Conservation (phyloP, 2,113 vertebrate genomes). For the Otis tarda region DNA sequence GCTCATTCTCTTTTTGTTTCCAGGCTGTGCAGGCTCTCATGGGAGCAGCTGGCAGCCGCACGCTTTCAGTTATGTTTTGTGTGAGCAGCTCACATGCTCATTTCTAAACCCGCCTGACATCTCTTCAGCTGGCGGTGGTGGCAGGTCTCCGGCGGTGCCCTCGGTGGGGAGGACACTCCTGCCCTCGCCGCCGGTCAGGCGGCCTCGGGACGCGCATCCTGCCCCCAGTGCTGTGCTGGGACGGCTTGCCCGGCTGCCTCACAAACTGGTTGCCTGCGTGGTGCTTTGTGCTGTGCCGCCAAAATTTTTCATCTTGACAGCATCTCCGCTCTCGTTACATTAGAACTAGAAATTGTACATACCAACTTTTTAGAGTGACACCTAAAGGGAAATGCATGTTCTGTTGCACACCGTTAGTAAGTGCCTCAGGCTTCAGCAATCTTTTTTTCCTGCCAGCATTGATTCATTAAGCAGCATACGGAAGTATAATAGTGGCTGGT, state of each 20-base stretch:
- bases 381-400: neutral
- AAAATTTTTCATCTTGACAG: neutral
- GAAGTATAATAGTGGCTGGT: neutral
- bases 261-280: fast-evolving
- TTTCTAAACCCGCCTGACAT: neutral
- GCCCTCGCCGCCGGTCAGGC: fast-evolving
- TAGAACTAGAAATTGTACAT: neutral
- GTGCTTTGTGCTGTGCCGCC: neutral
- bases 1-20: neutral
- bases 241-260: fast-evolving
- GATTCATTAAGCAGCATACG: conserved; percentile 6
- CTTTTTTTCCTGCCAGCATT: conserved; percentile 16
- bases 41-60: fast-evolving
- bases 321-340: neutral
- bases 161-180: neutral
- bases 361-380: neutral
- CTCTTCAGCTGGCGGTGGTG: neutral
- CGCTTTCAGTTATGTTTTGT: fast-evolving
- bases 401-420: neutral
- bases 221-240: fast-evolving
- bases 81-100: fast-evolving
- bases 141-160: fast-evolving
- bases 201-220: neutral
- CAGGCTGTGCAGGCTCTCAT: neutral
- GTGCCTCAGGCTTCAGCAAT: conserved; percentile 8